Evolutionary conservation across 53 echinoderm and acorn worm species (phyloP).

Genomic region (Hippasteria phrygiana): DNA sequence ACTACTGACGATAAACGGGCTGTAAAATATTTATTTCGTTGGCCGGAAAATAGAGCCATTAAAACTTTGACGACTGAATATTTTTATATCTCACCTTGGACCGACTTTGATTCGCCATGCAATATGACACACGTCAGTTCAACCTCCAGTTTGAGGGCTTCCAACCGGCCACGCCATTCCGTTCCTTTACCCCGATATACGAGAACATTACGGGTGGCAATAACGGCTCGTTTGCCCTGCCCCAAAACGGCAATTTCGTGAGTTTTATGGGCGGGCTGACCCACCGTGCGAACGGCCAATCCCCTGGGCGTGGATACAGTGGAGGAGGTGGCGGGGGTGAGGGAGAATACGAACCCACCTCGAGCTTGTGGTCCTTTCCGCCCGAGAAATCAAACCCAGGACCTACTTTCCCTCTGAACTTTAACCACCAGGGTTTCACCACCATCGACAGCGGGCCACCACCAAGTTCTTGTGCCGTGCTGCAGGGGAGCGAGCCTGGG

Average conservation of each 20-base stretch:
- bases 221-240: conserved; percentile 57
- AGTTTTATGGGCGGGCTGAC: conserved; percentile 87
- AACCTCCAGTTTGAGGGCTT: conserved; percentile 29
- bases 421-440: conserved; percentile 11
- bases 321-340: conserved; percentile 5
- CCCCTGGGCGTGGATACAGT: conserved; percentile 42
- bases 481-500: conserved; percentile 26
- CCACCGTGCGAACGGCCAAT: conserved; percentile 64
- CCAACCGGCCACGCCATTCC: conserved; percentile 19
- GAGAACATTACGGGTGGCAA: conserved; percentile 46
- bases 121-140: conserved; percentile 37
- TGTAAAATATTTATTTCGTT: conserved; percentile 50
- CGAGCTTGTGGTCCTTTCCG: neutral
- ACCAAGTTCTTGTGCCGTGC: conserved; percentile 52
- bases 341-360: neutral
- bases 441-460: conserved; percentile 11
- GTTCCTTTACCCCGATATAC: conserved; percentile 17
- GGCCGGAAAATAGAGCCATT: conserved; percentile 39
- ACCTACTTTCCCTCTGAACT: conserved; percentile 11
- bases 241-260: conserved; percentile 78
- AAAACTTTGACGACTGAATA: conserved; percentile 56
- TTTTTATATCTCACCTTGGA: conserved; percentile 62
- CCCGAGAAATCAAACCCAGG: neutral
- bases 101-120: neutral
- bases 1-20: conserved; percentile 41